These are phyloP conservation scores for Callocephalon fimbriatum DNA, from an alignment of 2,113 vertebrate species.

Conservation along the genomic window DNA sequence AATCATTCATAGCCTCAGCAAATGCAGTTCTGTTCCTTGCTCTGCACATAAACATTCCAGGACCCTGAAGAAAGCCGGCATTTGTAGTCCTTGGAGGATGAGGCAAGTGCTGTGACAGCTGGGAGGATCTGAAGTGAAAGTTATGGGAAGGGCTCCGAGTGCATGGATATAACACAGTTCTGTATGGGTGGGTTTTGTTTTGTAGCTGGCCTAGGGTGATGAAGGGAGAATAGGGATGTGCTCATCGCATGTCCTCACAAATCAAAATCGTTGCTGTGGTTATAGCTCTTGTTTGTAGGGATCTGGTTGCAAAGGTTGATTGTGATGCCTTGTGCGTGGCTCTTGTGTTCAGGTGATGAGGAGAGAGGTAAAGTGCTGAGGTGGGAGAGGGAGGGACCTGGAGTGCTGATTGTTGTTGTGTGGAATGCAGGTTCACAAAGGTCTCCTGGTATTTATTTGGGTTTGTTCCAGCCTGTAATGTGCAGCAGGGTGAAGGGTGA, in stretches of 20 bases:
- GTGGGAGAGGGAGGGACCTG: not conserved
- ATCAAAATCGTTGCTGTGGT: not conserved
- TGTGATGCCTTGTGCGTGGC: not conserved
- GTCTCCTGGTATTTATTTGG: not conserved
- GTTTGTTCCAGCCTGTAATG: not conserved
- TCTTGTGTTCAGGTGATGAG: not conserved
- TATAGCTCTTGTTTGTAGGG: not conserved
- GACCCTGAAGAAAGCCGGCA: slow-evolving; percentile 24
- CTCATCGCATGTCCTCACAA: not conserved
- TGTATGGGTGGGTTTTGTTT: not conserved
- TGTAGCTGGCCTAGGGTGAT: not conserved
- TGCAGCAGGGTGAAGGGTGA: not conserved
- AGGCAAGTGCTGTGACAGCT: slow-evolving; percentile 36
- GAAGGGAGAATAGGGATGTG: not conserved
- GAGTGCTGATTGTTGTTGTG: not conserved
- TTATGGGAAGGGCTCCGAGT: not conserved
- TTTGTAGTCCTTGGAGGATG: slow-evolving; percentile 46
- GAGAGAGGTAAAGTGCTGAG: not conserved
- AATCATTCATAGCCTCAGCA: slow-evolving; percentile 68
- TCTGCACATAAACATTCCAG: slow-evolving; percentile 38
- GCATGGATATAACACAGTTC: not conserved
- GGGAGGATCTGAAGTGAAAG: slow-evolving; percentile 20
- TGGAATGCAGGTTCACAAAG: accelerated
- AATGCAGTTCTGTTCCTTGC: slow-evolving; percentile 7
- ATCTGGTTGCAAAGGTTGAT: not conserved